These are phyloP conservation scores for Leucania comma DNA, from an alignment of 2,888 invertebrate genomes.

Conservation along the genomic window DNA sequence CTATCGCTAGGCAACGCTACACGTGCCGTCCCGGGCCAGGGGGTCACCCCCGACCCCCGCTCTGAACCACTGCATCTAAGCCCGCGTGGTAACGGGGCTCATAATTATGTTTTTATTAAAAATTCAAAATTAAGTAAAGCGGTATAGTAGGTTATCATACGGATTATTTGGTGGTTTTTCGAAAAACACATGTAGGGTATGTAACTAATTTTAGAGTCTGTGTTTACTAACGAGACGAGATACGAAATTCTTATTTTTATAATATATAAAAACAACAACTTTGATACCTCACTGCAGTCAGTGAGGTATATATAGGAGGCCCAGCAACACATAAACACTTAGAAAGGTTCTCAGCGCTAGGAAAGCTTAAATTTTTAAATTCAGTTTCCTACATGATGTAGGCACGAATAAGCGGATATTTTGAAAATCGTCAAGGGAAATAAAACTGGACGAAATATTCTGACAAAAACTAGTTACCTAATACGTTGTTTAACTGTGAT, in stretches of 20 bases:
- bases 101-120: not conserved
- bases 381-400: not conserved
- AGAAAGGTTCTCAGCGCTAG: not conserved
- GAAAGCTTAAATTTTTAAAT: not conserved
- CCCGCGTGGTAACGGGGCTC: not conserved
- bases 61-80: constrained; percentile 33
- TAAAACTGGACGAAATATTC: not conserved
- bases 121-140: not conserved
- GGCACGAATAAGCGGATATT: not conserved
- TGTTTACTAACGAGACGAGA: not conserved
- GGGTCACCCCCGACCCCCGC: constrained; percentile 10
- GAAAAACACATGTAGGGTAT: not conserved
- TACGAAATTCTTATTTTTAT: not conserved
- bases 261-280: not conserved
- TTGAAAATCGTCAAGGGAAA: not conserved
- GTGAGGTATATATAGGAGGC: no score
- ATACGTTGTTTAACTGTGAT: not conserved
- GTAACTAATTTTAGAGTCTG: not conserved
- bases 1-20: constrained; percentile 75
- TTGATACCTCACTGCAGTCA: not conserved
- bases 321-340: not conserved
- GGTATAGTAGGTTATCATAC: not conserved
- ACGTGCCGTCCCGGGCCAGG: constrained; percentile 65
- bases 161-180: not conserved
- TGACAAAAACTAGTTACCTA: not conserved